Percentiles rank a stretch among this genome's conserved stretches.
phyloP scores from a whole-genome alignment of 2,888 invertebrate genomes.

The Stramonita haemastoma region DNA sequence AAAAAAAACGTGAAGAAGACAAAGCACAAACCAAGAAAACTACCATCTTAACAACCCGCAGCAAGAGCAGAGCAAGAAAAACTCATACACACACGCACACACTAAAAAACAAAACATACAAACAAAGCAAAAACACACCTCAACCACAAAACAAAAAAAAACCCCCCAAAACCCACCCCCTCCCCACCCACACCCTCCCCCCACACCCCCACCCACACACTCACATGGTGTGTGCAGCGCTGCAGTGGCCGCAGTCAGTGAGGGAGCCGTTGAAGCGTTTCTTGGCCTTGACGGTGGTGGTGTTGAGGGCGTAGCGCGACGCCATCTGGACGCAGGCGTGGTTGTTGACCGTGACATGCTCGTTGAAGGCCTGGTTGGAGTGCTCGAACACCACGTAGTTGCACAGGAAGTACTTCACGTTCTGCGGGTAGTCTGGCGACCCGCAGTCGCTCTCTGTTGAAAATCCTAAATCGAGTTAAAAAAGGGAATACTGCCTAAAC shows the following conservation, averaged over 20 bases:
- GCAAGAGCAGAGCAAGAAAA: not conserved
- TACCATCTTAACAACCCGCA: too few species aligned
- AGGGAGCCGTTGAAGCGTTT: conserved; percentile 41
- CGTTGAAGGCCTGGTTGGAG: conserved; percentile 27
- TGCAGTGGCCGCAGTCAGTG: conserved; percentile 45
- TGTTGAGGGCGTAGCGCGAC: conserved; percentile 47
- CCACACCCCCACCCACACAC: not conserved
- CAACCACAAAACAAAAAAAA: not conserved
- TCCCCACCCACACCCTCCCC: not conserved
- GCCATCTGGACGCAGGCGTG: conserved; percentile 47
- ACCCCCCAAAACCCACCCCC: not conserved
- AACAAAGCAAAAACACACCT: not conserved
- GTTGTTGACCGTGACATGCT: conserved; percentile 38
- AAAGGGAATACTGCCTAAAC: too few species aligned
- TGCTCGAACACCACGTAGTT: conserved; percentile 36
- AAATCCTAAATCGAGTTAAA: not conserved
- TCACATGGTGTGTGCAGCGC: conserved; percentile 38
- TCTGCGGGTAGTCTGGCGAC: conserved; percentile 11
- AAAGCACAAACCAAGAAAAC: not conserved
- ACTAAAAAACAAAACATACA: not conserved
- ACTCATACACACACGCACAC: not conserved
- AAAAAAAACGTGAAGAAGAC: not conserved
- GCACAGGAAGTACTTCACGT: conserved; percentile 43
- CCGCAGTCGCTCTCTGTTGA: not conserved
- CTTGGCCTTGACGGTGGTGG: conserved; percentile 39